These are phyloP conservation scores for Xiphydria camelus DNA, from an alignment of 2,888 invertebrate species.

Conservation along the genomic window DNA sequence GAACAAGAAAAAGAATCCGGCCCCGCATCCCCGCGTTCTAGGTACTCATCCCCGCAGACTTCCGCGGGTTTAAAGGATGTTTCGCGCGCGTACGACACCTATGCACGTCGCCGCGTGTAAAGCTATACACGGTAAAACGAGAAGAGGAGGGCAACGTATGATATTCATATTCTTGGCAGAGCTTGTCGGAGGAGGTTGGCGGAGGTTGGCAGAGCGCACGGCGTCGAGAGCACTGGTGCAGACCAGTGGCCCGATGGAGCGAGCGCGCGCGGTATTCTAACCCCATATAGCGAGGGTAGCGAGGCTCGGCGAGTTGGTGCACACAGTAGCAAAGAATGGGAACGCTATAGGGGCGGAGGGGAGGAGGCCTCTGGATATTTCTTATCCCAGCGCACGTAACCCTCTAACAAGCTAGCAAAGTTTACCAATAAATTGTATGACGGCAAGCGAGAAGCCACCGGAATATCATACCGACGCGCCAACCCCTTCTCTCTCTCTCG, in stretches of 20 bases:
- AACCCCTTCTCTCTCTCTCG: no score
- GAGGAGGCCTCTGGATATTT: conserved; percentile 46
- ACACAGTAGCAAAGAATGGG: conserved; percentile 22
- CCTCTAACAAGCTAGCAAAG: conserved; percentile 57
- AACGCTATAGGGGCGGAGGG: background rate
- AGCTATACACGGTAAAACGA: background rate
- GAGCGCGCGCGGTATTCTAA: conserved; percentile 48
- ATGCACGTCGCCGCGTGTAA: no score
- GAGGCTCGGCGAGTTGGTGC: conserved; percentile 11
- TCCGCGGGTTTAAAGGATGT: no score
- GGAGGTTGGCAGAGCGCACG: conserved; percentile 40
- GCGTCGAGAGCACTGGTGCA: conserved; percentile 38
- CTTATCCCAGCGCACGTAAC: conserved; percentile 57
- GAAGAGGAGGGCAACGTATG: conserved; percentile 32
- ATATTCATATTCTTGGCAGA: conserved; percentile 55
- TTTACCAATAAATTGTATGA: conserved; percentile 58
- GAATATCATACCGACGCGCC: conserved; percentile 43
- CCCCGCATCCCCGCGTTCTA: no score
- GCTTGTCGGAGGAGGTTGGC: conserved; percentile 13
- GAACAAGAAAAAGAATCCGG: no score
- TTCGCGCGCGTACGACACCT: no score
- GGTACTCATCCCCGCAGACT: no score
- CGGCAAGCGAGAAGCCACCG: conserved; percentile 43
- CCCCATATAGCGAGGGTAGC: conserved; percentile 37
- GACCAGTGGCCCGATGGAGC: conserved; percentile 35